phyloP scores from a whole-genome alignment of 2,797 vertebrate genomes.

The Prunella strophiata region DNA sequence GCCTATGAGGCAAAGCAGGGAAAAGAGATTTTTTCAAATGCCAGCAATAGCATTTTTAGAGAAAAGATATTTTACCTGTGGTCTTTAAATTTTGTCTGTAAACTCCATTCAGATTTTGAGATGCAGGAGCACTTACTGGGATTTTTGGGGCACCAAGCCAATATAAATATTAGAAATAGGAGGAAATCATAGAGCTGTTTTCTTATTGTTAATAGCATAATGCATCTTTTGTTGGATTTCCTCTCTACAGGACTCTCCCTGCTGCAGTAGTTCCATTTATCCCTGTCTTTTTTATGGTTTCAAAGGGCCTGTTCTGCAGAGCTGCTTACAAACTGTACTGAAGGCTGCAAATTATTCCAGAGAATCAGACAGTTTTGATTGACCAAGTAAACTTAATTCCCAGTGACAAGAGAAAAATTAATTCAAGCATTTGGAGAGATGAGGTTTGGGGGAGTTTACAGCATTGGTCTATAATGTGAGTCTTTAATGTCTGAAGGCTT shows the following conservation, averaged over 20 bases:
- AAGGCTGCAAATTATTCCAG: not conserved
- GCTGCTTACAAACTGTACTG: not conserved
- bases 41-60: not conserved
- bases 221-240: conserved; percentile 45
- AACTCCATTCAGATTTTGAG: not conserved
- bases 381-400: conserved; percentile 15
- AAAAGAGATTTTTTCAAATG: not conserved
- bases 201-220: conserved; percentile 33
- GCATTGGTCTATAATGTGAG: not conserved
- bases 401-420: conserved; percentile 22
- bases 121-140: not conserved
- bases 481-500: conserved; percentile 30
- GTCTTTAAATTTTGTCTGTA: not conserved
- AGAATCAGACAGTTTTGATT: not conserved
- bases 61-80: not conserved
- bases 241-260: conserved; percentile 24
- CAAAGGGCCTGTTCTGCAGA: not conserved
- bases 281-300: not conserved
- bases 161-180: conserved; percentile 19
- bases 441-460: not conserved
- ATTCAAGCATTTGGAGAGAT: not conserved
- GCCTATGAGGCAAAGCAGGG: not conserved
- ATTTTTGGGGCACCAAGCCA: not conserved
- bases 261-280: conserved; percentile 40
- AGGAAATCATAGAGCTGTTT: conserved; percentile 45